A percentile compares a stretch with the other conserved stretches of the same genome.
These are phyloP conservation scores for Oscheius onirici DNA, from an alignment of 2,888 invertebrate species.

Conservation along the genomic window DNA sequence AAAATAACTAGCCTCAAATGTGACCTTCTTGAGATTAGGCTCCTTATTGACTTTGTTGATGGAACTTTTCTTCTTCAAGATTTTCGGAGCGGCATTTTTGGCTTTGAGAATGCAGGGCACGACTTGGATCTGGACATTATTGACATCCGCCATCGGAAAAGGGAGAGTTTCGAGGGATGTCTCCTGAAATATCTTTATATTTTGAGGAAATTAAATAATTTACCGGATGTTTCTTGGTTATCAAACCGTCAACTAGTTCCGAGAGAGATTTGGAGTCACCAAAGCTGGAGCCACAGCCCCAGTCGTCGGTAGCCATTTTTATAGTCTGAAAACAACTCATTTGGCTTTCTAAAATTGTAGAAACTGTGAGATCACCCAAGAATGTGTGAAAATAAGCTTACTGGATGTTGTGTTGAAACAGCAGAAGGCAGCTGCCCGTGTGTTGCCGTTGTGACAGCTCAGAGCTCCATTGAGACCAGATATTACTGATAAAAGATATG, in stretches of 20 bases:
- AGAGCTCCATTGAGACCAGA: constrained; percentile 15
- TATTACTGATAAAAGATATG: background rate
- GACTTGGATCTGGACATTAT: constrained; percentile 24
- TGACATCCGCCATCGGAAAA: constrained; percentile 11
- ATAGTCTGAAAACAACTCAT: background rate
- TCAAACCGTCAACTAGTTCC: constrained; percentile 28
- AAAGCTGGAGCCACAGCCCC: constrained; percentile 33
- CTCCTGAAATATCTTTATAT: constrained; percentile 13
- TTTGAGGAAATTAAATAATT: background rate
- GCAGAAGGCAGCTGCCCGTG: constrained; percentile 19
- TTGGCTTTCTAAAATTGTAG: background rate
- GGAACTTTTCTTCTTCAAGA: constrained; percentile 56
- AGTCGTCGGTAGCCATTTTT: constrained; percentile 24
- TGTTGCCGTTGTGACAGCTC: too few relatives aligned
- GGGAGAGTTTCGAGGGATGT: constrained; percentile 12
- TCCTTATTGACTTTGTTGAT: constrained; percentile 45
- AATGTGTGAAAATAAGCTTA: background rate
- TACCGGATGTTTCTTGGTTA: constrained; percentile 17
- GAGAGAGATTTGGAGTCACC: constrained; percentile 17
- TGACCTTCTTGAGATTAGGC: constrained; percentile 53
- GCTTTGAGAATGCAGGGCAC: constrained; percentile 25
- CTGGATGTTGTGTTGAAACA: background rate
- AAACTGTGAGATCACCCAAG: background rate
- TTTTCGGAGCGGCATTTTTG: constrained; percentile 49
- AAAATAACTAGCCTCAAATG: constrained; percentile 48